Evolutionary conservation across 2,797 vertebrate genomes (phyloP).

Genomic region (Pangasius krempfi): DNA sequence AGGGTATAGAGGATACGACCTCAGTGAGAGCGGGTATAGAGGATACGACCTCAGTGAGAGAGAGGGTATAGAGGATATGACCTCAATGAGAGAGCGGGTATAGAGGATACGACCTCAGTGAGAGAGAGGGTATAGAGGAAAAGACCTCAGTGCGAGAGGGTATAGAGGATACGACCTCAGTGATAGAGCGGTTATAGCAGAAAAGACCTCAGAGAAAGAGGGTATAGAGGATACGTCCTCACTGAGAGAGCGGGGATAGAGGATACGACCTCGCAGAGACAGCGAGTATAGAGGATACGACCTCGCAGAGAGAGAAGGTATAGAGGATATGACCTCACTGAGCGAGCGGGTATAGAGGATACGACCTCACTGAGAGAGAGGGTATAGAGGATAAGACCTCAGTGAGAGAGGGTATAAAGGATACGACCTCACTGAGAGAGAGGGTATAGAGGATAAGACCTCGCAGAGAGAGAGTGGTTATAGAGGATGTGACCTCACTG

Average conservation of each 20-base stretch:
- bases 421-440: too few relatives aligned
- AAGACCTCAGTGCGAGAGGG: not conserved
- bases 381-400: too few relatives aligned
- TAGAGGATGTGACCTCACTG: too few relatives aligned
- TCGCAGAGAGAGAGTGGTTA: too few relatives aligned
- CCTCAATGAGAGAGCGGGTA: not conserved
- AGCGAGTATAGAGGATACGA: too few relatives aligned
- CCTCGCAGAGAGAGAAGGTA: too few relatives aligned
- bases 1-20: not conserved
- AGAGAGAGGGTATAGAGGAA: not conserved
- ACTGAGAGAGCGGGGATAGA: not conserved
- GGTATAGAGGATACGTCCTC: not conserved
- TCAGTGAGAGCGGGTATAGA: too few relatives aligned
- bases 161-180: not conserved
- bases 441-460: too few relatives aligned
- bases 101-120: not conserved
- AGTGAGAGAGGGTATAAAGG: too few relatives aligned
- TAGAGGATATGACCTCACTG: too few relatives aligned
- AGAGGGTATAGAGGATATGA: not conserved
- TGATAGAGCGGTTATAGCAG: not conserved
- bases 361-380: too few relatives aligned
- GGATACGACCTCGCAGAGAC: not conserved
- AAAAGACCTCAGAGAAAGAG: not conserved
- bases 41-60: not conserved
- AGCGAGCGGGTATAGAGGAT: too few relatives aligned